Evolutionary conservation across 2,113 vertebrate species (phyloP).

Genomic region (Pogonocichla stellata): DNA sequence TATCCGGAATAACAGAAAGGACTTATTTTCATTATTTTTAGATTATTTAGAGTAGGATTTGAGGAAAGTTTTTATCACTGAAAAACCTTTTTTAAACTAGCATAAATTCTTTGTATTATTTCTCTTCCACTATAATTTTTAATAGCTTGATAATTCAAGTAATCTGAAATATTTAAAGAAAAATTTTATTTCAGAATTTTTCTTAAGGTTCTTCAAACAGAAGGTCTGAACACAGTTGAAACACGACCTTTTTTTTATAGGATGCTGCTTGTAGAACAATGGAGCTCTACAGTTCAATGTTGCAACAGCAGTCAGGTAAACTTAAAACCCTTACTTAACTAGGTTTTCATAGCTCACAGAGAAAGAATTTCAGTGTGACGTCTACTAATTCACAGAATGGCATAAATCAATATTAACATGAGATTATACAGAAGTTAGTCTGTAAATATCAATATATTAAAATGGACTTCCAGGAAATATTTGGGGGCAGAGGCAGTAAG

Average conservation of each 20-base stretch:
- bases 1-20: not conserved
- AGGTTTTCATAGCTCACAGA: not conserved
- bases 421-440: not conserved
- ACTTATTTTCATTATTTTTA: not conserved
- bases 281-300: not conserved
- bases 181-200: not conserved
- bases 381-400: not conserved
- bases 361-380: not conserved
- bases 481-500: not conserved
- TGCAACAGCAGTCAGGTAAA: not conserved
- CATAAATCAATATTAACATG: not conserved
- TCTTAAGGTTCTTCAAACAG: not conserved
- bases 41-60: not conserved
- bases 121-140: not conserved
- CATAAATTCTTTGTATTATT: not conserved
- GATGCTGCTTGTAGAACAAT: not conserved
- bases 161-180: not conserved
- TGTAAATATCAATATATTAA: not conserved
- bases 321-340: not conserved
- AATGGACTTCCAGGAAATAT: not conserved
- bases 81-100: not conserved
- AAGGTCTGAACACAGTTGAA: not conserved
- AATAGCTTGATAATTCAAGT: not conserved
- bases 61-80: not conserved
- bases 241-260: not conserved